Percentiles rank a stretch among this genome's conserved stretches.
Conservation (phyloP, 1,140 invertebrate species). For the Halictus rubicundus region DNA sequence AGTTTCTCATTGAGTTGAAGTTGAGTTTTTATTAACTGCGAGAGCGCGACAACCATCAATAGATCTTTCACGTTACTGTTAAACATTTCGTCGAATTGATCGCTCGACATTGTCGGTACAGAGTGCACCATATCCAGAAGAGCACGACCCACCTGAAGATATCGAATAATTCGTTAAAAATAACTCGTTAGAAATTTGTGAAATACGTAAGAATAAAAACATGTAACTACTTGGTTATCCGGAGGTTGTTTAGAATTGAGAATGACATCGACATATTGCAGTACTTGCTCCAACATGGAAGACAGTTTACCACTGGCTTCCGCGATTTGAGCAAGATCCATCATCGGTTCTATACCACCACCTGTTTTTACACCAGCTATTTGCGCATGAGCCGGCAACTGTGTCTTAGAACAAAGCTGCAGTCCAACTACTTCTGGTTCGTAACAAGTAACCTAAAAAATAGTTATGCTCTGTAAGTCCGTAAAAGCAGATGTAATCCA, state of each 20-base stretch:
- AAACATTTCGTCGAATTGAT: slow-evolving; percentile 97
- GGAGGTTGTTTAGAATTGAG: slow-evolving; percentile 87
- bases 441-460: slow-evolving; percentile 86
- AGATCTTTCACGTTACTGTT: slow-evolving; percentile 98
- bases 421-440: slow-evolving; percentile 94
- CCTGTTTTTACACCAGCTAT: slow-evolving; percentile 71
- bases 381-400: slow-evolving; percentile 71
- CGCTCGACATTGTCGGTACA: slow-evolving; percentile 93
- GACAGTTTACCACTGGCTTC: slow-evolving; percentile 90
- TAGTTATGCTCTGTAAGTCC: background rate
- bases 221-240: slow-evolving; percentile 83
- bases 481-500: background rate
- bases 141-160: slow-evolving; percentile 86
- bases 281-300: slow-evolving; percentile 88
- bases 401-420: slow-evolving; percentile 89
- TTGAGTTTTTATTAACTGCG: slow-evolving; percentile 97
- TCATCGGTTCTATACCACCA: slow-evolving; percentile 88
- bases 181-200: no score
- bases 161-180: slow-evolving; percentile 4
- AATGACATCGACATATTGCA: slow-evolving; percentile 94
- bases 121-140: slow-evolving; percentile 94
- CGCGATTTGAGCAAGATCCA: slow-evolving; percentile 92
- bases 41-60: slow-evolving; percentile 96
- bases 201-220: background rate
- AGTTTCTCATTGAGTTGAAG: slow-evolving; percentile 97